phyloP scores from a whole-genome alignment of 2,113 vertebrate species.

The Alligator sinensis region DNA sequence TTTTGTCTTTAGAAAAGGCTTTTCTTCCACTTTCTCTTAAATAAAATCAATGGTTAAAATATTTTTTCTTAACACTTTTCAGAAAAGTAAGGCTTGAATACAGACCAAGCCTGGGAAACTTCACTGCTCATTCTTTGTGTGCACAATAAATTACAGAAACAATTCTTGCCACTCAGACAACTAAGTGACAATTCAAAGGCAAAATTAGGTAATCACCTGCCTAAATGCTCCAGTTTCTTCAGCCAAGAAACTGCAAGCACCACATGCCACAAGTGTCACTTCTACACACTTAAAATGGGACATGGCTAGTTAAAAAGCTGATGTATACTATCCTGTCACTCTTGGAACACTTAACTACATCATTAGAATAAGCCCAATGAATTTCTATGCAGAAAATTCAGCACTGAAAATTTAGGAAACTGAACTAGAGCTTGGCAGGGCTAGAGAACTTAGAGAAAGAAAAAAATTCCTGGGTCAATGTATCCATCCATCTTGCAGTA shows the following conservation, averaged over 20 bases:
- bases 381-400: background rate
- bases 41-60: background rate
- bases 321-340: background rate
- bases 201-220: background rate
- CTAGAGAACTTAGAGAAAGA: background rate
- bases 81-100: background rate
- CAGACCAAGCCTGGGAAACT: too few species aligned
- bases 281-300: accelerated
- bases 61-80: background rate
- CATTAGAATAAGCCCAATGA: accelerated
- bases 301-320: background rate
- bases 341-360: background rate
- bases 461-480: background rate
- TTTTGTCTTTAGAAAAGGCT: background rate
- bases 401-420: accelerated
- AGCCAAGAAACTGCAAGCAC: background rate
- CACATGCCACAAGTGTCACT: background rate
- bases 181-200: background rate
- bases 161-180: accelerated
- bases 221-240: accelerated
- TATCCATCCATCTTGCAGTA: background rate
- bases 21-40: background rate
- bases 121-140: accelerated
- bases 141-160: accelerated
- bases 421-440: background rate